Evolutionary conservation across 1,140 invertebrate genomes (phyloP), one percentile per base, ranked within the genome.

Genomic region (Gryllus bimaculatus): DNA sequence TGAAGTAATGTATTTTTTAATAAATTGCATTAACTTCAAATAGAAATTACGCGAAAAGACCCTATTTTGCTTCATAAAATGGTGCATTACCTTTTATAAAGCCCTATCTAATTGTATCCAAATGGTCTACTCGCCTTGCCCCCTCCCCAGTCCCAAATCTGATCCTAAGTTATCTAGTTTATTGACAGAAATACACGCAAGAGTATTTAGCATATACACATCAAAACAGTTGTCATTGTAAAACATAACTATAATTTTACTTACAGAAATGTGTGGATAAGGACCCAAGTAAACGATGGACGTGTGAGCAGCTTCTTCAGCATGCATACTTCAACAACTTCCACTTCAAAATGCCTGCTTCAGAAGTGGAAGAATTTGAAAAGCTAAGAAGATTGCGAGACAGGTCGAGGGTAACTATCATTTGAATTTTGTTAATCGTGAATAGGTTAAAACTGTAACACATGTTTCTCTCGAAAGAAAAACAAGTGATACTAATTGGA

Each of bases 191-290:
- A 39, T 39, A 39, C 26, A 39, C 26, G 5, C 26, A n/a, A n/a
- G n/a, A n/a, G n/a, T n/a, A n/a, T n/a, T n/a, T n/a, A n/a, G n/a
- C n/a, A 39, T 5, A 1, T 39, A 39, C 26, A 39, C 26, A 39
- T n/a, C n/a, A n/a, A n/a, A 39, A 39, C 1, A 39, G 5, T 39
- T 5, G 26, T 39, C 1, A 39, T 39, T 39, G 5, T 39, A 39
- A 39, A 39, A 39, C 26, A 39, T 39, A 39, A 39, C 26, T 39
- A 5, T 39, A 39, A 39, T 39, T 39, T 79, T 80, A 73, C 81
- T 86, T 87, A 20, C 85, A 96, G 92, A 96, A 94, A 90, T 99
- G 97, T 85, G 86, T 99, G 77, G 95, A 98, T 84, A 97, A 96
- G 87, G 96, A 99, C 87, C 98, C 98, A 0, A 89, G 91, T 76